Base-by-base conservation (phyloP, 2,888 invertebrate genomes). In the Enchytraeus crypticus region DNA sequence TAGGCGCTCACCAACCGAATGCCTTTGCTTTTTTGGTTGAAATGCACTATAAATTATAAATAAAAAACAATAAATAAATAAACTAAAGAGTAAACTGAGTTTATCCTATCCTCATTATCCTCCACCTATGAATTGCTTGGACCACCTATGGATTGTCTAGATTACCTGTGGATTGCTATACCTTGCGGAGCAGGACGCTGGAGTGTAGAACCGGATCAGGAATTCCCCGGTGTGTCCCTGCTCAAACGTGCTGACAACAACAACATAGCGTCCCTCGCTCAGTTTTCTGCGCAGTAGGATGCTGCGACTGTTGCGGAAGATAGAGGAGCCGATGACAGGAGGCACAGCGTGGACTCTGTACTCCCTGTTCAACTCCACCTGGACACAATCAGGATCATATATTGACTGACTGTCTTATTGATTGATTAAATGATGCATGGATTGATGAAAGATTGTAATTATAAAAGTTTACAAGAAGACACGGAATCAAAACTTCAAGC, bases 241-340 rank as follows among this genome's bases (percentile, higher is more conserved):
- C 26, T 83, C 82, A 73, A 83, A 84, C 1, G 84, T 84, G 18
- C 83, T 83, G 1, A 84, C 83, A 18, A 85, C 71, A 3, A 84
- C 72, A 11, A 84, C 78, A 72, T 84, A 84, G 5, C 83, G 77
- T 0, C 84, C 84, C 51, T 73, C 73, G 26, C 66, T 64, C 51
- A 81, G 66, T 8, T 71, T 72, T 29, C 78, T 68, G 45, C 79
- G 74, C 59, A 80, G 66, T 67, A 82, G 81, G 27, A 81, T 77
- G 27, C 78, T 77, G 18, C 82, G 72, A 27, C 79, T 76, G 63
- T 80, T 79, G 11, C 76, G 75, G 70, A 81, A 82, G 53, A 74
- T 73, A 1, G 81, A 74, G n/a, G 74, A 80, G 26, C 74, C 77
- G 5, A 76, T 72, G 26, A 57, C 29, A 30, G 45, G 53, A 11